phyloP scores from a whole-genome alignment of 2,888 invertebrate genomes.

The Choreutis nemorana region DNA sequence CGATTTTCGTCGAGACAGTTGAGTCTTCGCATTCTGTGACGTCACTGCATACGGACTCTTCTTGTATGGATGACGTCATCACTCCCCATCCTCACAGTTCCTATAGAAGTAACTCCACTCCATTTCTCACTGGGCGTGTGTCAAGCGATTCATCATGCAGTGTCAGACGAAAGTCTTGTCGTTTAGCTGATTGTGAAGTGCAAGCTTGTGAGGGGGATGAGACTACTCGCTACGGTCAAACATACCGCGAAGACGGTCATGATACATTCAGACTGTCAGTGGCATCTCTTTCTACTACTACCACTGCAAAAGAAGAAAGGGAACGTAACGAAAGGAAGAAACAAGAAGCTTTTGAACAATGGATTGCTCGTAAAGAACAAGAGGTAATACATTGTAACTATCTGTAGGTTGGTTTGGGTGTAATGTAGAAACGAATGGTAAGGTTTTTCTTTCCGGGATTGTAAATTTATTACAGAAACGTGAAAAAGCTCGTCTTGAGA shows the following conservation, averaged over 20 bases:
- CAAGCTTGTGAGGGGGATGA: conserved; percentile 16
- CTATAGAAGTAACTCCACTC: conserved; percentile 52
- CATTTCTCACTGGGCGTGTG: conserved; percentile 41
- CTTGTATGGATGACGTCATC: conserved; percentile 32
- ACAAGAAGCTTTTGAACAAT: conserved; percentile 46
- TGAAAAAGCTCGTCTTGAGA: conserved; percentile 33
- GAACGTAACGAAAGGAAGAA: conserved; percentile 44
- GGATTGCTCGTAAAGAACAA: conserved; percentile 50
- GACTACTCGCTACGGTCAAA: conserved; percentile 35
- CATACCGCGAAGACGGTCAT: conserved; percentile 44
- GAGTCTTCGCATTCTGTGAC: conserved; percentile 47
- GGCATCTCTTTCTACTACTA: conserved; percentile 46
- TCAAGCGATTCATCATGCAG: conserved; percentile 38
- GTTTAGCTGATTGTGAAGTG: conserved; percentile 19
- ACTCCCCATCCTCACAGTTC: conserved; percentile 54
- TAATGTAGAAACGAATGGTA: no score
- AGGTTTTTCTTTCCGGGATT: no score
- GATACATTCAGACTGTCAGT: conserved; percentile 56
- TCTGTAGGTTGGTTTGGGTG: not conserved
- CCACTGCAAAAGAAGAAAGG: conserved; percentile 52
- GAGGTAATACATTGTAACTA: conserved; percentile 25
- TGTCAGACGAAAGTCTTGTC: conserved; percentile 46
- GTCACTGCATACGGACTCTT: conserved; percentile 42
- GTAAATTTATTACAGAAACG: conserved; percentile 38
- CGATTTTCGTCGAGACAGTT: conserved; percentile 65